phyloP scores from a whole-genome alignment of 2,888 invertebrate species.

The Melanophora roralis region DNA sequence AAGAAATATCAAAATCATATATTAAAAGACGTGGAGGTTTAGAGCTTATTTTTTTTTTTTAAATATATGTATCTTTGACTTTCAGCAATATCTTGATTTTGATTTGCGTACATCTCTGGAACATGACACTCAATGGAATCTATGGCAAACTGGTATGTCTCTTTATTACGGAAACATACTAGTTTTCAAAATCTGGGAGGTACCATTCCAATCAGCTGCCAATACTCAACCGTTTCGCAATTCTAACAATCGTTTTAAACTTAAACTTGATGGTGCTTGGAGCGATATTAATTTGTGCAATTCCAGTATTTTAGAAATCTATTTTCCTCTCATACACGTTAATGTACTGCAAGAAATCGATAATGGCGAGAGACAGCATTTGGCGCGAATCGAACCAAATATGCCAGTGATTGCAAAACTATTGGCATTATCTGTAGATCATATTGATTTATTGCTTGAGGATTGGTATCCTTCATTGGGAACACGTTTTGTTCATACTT shows the following conservation, averaged over 20 bases:
- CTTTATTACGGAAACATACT: conserved; percentile 89
- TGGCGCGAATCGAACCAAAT: conserved; percentile 82
- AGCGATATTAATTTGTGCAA: conserved; percentile 87
- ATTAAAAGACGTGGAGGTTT: no score
- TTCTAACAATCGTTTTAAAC: conserved; percentile 81
- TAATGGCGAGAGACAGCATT: conserved; percentile 75
- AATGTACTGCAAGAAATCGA: conserved; percentile 80
- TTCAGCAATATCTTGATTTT: conserved; percentile 71
- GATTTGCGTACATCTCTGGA: conserved; percentile 74
- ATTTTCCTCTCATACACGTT: conserved; percentile 82
- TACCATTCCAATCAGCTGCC: conserved; percentile 79
- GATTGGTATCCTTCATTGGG: conserved; percentile 99
- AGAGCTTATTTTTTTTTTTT: no score
- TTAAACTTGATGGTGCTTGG: conserved; percentile 92
- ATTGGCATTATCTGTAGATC: conserved; percentile 93
- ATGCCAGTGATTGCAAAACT: conserved; percentile 88
- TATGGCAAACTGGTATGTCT: conserved; percentile 95
- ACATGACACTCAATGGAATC: conserved; percentile 86
- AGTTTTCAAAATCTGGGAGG: conserved; percentile 89
- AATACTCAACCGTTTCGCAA: conserved; percentile 79
- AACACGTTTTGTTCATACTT: conserved; percentile 97
- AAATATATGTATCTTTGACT: neutral
- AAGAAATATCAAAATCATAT: no score
- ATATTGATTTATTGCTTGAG: conserved; percentile 95
- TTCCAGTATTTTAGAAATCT: conserved; percentile 90